Evolutionary conservation across 2,888 invertebrate genomes (phyloP).

Genomic region (Cantharis rustica): DNA sequence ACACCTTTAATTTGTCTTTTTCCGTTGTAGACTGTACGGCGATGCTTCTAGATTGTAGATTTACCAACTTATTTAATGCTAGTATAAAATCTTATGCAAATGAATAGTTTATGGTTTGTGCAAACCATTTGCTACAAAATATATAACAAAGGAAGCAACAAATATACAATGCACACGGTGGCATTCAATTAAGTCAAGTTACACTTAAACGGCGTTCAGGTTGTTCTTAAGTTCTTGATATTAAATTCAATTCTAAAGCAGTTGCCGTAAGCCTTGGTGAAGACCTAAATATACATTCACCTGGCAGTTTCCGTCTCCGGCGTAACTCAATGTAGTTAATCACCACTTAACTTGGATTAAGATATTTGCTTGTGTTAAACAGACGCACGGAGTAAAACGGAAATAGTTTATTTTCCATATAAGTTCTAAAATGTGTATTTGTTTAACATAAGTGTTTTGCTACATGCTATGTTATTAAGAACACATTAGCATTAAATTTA

Average conservation of each 20-base stretch:
- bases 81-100: background rate
- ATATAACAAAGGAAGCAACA: conserved; percentile 4
- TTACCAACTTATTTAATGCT: background rate
- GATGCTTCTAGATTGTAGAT: background rate
- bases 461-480: background rate
- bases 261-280: conserved; percentile 13
- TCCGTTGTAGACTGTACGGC: background rate
- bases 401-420: conserved; percentile 19
- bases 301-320: conserved; percentile 27
- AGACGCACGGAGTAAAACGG: conserved; percentile 20
- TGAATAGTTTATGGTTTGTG: background rate
- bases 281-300: conserved; percentile 30
- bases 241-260: conserved; percentile 17
- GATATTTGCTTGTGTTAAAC: conserved; percentile 28
- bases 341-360: conserved; percentile 31
- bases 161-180: conserved; percentile 5
- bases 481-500: background rate
- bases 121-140: background rate
- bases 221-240: conserved; percentile 16
- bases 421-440: conserved; percentile 14
- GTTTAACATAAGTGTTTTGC: conserved; percentile 4
- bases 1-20: background rate
- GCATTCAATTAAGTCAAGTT: conserved; percentile 20
- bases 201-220: conserved; percentile 16
- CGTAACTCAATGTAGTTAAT: conserved; percentile 30